phyloP scores from a whole-genome alignment of 2,113 vertebrate species.

The Ammodytes dubius region DNA sequence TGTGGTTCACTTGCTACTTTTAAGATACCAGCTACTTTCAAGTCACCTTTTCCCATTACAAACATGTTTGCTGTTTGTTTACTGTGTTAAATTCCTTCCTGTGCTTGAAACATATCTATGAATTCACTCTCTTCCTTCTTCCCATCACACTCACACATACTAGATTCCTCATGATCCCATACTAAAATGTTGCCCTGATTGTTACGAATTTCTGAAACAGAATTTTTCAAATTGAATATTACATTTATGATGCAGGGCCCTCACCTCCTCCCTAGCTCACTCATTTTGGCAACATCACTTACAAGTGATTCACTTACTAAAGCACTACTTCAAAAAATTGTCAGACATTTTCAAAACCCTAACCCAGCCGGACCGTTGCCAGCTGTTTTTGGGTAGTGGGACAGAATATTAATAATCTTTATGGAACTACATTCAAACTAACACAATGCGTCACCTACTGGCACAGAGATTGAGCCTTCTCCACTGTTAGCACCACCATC shows the following conservation, averaged over 20 bases:
- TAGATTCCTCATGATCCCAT: neutral
- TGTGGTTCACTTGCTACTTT: conserved; percentile 66
- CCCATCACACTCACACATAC: neutral
- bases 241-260: neutral
- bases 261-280: no score
- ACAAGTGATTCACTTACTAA: no score
- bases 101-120: neutral
- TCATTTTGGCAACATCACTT: no score
- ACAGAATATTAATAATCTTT: no score
- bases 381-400: no score
- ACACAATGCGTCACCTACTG: no score
- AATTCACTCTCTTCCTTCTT: neutral
- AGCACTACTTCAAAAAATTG: no score
- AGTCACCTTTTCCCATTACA: conserved; percentile 37
- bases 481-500: no score
- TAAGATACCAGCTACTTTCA: conserved; percentile 58
- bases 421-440: no score
- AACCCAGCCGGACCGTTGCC: no score
- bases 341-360: no score
- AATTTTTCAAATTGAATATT: neutral
- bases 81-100: neutral
- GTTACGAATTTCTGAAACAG: neutral
- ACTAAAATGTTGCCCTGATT: neutral
- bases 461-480: no score
- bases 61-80: conserved; percentile 38